Evolutionary conservation across 2,113 vertebrate genomes (phyloP).

Genomic region (Trinectes maculatus): DNA sequence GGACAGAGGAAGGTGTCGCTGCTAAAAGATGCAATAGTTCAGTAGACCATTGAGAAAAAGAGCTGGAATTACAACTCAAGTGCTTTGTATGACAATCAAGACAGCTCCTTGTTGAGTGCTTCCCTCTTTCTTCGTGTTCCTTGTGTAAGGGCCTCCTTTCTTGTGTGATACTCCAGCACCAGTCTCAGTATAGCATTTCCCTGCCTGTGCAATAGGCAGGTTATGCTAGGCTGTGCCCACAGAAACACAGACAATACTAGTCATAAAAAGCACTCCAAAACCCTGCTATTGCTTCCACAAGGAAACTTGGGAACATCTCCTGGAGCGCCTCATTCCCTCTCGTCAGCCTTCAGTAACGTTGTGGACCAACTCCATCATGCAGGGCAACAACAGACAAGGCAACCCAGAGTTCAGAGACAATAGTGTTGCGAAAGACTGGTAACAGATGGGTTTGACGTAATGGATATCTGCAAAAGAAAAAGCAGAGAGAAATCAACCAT

Average conservation of each 20-base stretch:
- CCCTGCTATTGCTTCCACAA: conserved; percentile 80
- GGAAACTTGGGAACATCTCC: conserved; percentile 73
- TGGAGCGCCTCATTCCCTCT: conserved; percentile 75
- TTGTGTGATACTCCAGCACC: conserved; percentile 38
- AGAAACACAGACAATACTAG: conserved; percentile 61
- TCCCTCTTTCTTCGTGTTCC: conserved; percentile 44
- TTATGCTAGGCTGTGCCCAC: conserved; percentile 61
- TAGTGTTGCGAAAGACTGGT: background rate
- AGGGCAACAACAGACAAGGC: conserved; percentile 41
- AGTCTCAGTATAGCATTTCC: conserved; percentile 69
- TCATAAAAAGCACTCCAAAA: conserved; percentile 67
- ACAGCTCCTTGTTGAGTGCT: conserved; percentile 23
- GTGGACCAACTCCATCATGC: conserved; percentile 72
- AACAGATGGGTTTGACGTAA: conserved; percentile 26
- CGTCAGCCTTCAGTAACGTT: conserved; percentile 74
- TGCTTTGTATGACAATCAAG: conserved; percentile 23
- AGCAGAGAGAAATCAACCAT: conserved; percentile 35
- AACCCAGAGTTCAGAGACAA: conserved; percentile 18
- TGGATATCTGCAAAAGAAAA: conserved; percentile 67
- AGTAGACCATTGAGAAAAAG: conserved; percentile 45
- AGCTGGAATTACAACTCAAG: conserved; percentile 39
- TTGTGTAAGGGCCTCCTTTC: conserved; percentile 47
- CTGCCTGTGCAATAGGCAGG: conserved; percentile 70
- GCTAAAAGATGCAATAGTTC: conserved; percentile 39
- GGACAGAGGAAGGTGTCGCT: conserved; percentile 65